These are phyloP conservation scores for Minunthozetes semirufus DNA, from an alignment of 2,888 invertebrate genomes.

Conservation along the genomic window DNA sequence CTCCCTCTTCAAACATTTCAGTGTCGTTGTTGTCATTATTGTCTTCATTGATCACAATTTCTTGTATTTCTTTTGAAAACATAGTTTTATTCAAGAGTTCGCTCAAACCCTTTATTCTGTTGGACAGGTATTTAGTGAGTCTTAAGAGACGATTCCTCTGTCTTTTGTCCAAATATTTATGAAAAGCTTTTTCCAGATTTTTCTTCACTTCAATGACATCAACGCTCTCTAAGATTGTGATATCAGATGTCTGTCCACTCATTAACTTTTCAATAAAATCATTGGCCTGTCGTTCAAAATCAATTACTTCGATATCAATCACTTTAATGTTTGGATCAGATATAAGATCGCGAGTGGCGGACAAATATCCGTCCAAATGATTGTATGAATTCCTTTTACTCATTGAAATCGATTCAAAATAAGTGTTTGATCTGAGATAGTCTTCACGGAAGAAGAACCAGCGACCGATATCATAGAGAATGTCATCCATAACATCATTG, in stretches of 20 bases:
- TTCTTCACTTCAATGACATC: background rate
- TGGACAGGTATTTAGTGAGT: conserved; percentile 22
- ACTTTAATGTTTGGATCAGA: background rate
- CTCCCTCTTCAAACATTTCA: conserved; percentile 36
- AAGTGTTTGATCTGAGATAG: conserved; percentile 39
- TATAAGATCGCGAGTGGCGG: conserved; percentile 13
- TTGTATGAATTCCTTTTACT: conserved; percentile 4
- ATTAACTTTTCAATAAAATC: conserved; percentile 24
- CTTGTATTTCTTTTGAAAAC: background rate
- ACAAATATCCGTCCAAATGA: conserved; percentile 34
- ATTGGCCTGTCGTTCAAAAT: conserved; percentile 18
- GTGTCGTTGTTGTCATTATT: background rate
- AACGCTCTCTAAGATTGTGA: conserved; percentile 14
- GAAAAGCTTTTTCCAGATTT: background rate
- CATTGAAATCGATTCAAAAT: conserved; percentile 36
- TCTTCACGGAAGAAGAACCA: conserved; percentile 42
- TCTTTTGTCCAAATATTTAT: background rate
- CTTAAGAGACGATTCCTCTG: conserved; percentile 11
- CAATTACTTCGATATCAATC: conserved; percentile 16
- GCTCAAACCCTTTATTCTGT: background rate
- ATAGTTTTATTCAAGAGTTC: conserved; percentile 6
- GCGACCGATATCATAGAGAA: conserved; percentile 40
- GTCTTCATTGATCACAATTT: background rate
- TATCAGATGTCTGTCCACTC: conserved; percentile 22
- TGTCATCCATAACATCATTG: conserved; percentile 19